These are phyloP conservation scores for Rhamphomyia laevipes DNA, from an alignment of 2,888 invertebrate species.

Conservation along the genomic window DNA sequence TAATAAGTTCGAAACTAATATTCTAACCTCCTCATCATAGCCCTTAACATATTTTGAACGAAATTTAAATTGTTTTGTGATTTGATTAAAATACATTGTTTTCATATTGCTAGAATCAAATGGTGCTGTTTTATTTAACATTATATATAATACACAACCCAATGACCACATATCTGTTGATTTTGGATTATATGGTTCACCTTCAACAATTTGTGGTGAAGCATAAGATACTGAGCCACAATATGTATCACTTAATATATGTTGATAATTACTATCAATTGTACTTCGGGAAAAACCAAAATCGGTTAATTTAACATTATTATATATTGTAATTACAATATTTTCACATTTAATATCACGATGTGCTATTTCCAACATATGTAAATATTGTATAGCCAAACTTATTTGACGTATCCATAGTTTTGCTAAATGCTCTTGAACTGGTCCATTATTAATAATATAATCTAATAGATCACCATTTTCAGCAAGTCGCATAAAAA, in stretches of 20 bases:
- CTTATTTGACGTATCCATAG: conserved; percentile 61
- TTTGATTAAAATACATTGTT: conserved; percentile 36
- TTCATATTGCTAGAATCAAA: conserved; percentile 59
- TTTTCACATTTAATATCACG: conserved; percentile 79
- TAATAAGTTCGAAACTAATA: conserved; percentile 50
- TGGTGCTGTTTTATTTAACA: conserved; percentile 73
- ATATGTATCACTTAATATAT: conserved; percentile 60
- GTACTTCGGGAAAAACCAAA: conserved; percentile 59
- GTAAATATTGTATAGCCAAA: conserved; percentile 57
- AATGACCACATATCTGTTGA: conserved; percentile 70
- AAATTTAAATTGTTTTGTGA: conserved; percentile 56
- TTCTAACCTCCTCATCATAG: conserved; percentile 50
- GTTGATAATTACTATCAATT: conserved; percentile 32
- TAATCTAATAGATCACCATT: conserved; percentile 70
- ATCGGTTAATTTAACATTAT: conserved; percentile 69
- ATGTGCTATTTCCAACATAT: conserved; percentile 62
- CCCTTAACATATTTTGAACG: conserved; percentile 47
- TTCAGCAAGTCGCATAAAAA: conserved; percentile 64
- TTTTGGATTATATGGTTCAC: conserved; percentile 59
- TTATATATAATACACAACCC: conserved; percentile 67
- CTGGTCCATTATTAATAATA: conserved; percentile 52
- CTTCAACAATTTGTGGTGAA: conserved; percentile 71
- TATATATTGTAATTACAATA: conserved; percentile 55
- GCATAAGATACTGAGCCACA: conserved; percentile 84
- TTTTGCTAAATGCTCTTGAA: conserved; percentile 53